These are phyloP conservation scores for Carettochelys insculpta DNA, from an alignment of 2,113 vertebrate species.

Conservation along the genomic window DNA sequence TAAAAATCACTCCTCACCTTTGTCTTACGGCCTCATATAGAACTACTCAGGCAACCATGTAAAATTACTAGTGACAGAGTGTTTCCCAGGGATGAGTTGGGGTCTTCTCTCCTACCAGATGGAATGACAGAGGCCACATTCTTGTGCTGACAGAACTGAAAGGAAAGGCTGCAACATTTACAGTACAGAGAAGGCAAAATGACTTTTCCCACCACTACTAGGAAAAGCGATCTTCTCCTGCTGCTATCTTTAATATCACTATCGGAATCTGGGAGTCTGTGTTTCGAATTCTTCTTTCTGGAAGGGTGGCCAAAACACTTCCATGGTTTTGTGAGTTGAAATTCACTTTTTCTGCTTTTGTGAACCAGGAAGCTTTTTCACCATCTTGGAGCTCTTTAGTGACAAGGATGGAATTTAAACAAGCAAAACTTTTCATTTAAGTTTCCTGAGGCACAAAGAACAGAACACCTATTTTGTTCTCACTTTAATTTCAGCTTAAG, in stretches of 20 bases:
- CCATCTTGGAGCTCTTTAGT: background rate
- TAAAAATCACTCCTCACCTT: background rate
- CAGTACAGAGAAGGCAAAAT: fast-evolving
- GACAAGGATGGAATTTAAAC: background rate
- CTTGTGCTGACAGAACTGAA: background rate
- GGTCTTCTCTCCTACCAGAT: background rate
- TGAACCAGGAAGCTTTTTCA: conserved; percentile 16
- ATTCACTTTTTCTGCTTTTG: background rate
- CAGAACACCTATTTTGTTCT: background rate
- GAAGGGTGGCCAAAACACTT: background rate
- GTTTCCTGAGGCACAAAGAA: background rate
- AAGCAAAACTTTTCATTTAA: background rate
- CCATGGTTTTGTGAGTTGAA: background rate
- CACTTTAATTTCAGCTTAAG: background rate
- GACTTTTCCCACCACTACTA: background rate
- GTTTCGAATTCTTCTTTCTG: background rate
- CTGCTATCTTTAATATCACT: background rate
- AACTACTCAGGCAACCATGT: background rate
- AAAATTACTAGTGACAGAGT: background rate
- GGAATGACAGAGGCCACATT: background rate
- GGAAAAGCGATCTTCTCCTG: background rate
- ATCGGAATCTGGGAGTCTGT: background rate
- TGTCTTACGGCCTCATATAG: background rate
- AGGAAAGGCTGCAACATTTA: fast-evolving
- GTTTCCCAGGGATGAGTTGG: fast-evolving